Evolutionary conservation across 2,113 vertebrate genomes (phyloP).

Genomic region (Poeciliopsis turrubarensis): DNA sequence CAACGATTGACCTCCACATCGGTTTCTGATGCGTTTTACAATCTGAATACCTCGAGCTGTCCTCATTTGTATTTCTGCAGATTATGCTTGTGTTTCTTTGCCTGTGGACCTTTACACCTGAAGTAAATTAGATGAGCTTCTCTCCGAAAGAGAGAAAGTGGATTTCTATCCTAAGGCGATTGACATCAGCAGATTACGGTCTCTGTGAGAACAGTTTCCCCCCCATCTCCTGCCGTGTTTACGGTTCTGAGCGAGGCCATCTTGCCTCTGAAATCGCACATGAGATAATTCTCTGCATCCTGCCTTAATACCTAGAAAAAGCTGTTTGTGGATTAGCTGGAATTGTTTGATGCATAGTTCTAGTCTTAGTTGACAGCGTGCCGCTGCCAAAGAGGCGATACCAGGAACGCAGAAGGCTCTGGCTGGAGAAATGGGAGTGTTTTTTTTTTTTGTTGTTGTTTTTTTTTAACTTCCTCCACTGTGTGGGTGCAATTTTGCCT

Average conservation of each 20-base stretch:
- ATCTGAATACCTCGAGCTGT: constrained; percentile 22
- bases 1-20: constrained; percentile 11
- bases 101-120: constrained; percentile 19
- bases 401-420: constrained; percentile 13
- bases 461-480: not conserved
- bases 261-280: constrained; percentile 43
- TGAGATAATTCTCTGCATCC: constrained; percentile 17
- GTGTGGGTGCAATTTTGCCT: constrained; percentile 15
- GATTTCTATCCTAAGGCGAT: constrained; percentile 36
- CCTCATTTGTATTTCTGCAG: constrained; percentile 29
- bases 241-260: constrained; percentile 54
- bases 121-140: constrained; percentile 34
- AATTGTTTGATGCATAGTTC: constrained; percentile 17
- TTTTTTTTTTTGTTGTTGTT: not conserved
- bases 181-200: constrained; percentile 13
- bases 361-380: constrained; percentile 19
- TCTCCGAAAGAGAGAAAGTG: constrained; percentile 26
- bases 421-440: constrained; percentile 14
- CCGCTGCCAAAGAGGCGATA: constrained; percentile 16
- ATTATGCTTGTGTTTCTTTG: constrained; percentile 5
- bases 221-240: constrained; percentile 24
- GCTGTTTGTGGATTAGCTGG: constrained; percentile 26
- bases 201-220: constrained; percentile 6
- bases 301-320: constrained; percentile 11
- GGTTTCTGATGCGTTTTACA: not conserved